Percentiles rank a stretch among this genome's conserved stretches.
These are phyloP conservation scores for Atopsyche davidsoni DNA, from an alignment of 1,140 invertebrate species.

Conservation along the genomic window DNA sequence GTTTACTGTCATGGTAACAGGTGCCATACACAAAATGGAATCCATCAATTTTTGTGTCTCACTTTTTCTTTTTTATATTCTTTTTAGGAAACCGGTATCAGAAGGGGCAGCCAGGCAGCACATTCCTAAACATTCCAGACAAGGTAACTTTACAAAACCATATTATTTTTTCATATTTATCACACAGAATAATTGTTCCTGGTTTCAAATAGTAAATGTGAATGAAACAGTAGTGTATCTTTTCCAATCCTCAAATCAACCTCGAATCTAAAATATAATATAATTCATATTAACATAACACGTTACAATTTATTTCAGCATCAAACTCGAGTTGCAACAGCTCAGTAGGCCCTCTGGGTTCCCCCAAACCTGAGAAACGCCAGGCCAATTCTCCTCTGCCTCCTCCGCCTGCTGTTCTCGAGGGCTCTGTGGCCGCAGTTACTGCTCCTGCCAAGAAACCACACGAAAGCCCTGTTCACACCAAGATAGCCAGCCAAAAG, in stretches of 20 bases:
- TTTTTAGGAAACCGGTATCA: slow-evolving; percentile 40
- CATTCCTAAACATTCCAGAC: slow-evolving; percentile 61
- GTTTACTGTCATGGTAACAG: slow-evolving; percentile 2
- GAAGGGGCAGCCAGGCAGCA: slow-evolving; percentile 37
- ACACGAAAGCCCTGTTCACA: slow-evolving; percentile 25
- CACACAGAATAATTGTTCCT: not conserved
- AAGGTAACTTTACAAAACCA: slow-evolving; percentile 48
- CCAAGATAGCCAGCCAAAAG: slow-evolving; percentile 29
- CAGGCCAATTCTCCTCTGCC: slow-evolving; percentile 78
- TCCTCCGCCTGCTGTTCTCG: slow-evolving; percentile 57
- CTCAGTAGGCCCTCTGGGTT: slow-evolving; percentile 65
- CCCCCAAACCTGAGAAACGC: slow-evolving; percentile 80
- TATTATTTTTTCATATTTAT: not conserved
- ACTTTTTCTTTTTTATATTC: slow-evolving; percentile 21
- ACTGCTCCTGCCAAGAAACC: slow-evolving; percentile 51
- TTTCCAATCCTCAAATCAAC: too few species aligned
- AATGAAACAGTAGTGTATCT: too few species aligned
- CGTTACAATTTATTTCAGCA: slow-evolving; percentile 51
- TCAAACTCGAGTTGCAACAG: slow-evolving; percentile 72
- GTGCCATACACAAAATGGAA: not conserved
- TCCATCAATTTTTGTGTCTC: slow-evolving; percentile 1
- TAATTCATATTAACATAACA: not conserved
- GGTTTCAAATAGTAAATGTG: too few species aligned
- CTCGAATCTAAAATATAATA: too few species aligned
- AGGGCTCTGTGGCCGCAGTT: slow-evolving; percentile 21